Evolutionary conservation across 2,797 vertebrate genomes (phyloP), one percentile per base, ranked within the genome.

Genomic region (Peromyscus aztecus): DNA sequence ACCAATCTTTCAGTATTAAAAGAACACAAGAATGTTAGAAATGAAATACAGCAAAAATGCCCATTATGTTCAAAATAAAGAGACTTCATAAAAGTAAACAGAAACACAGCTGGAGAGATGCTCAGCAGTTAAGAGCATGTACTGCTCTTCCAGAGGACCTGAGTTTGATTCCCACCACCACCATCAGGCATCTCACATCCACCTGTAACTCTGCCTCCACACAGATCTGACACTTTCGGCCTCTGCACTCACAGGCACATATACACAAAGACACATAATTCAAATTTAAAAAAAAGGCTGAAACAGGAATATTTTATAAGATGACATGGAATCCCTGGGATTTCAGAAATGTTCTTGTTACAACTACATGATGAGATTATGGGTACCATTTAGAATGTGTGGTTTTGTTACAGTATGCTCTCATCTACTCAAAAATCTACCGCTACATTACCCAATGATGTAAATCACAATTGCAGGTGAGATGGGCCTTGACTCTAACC

Each of bases 41-140:
- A 59, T 16, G 61, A 89, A 96, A 97, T 89, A 86, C 17, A 89
- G 21, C 83, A 95, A 95, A 94, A 97, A 89, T 55, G 31, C 61
- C 57, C 91, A 73, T 21, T 57, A 57, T 29, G 14, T 94, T 29
- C 34, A 95, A 94, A 97, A 80, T 82, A 91, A 97, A 67, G 83
- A 49, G 31, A 69, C 43, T 52, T 86, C 46, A 69, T 52, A 52
- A 86, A 78, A 86, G 84, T 34, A 86, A 86, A 52, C 21, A n/a
- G 19, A 86, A 69, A 37, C 31, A 24, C 7, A 23, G 21, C 63
- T 86, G 84, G 13, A 86, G 40, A 84, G 61, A 65, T 8, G 82
- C 61, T 84, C 40, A 65, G 40, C 61, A 65, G 43, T 49, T 37
- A n/a, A 27, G 84, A 69, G 49, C 31, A 86, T 24, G 21, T 0